phyloP scores from a whole-genome alignment of 1,140 invertebrate species.

The Armadillidium nasatum region DNA sequence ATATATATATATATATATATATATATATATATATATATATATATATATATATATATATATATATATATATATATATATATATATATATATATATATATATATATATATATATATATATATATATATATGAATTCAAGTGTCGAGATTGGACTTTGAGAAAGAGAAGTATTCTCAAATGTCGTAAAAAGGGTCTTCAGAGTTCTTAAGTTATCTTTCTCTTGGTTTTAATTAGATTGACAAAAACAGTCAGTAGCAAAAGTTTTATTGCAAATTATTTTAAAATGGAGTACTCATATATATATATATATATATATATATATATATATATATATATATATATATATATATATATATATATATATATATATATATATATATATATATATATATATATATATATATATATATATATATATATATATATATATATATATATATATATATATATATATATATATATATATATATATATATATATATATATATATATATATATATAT shows the following conservation, averaged over 20 bases:
- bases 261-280: neutral
- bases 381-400: neutral
- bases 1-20: too few species aligned
- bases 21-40: too few species aligned
- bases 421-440: neutral
- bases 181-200: neutral
- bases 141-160: neutral
- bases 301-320: neutral
- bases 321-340: neutral
- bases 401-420: neutral
- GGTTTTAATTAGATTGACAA: neutral
- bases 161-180: neutral
- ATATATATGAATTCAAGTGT: too few species aligned
- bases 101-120: too few species aligned
- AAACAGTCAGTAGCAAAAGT: neutral
- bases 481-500: conserved; percentile 6
- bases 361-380: neutral
- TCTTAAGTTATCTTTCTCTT: neutral
- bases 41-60: too few species aligned
- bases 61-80: too few species aligned
- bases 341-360: neutral
- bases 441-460: conserved; percentile 2
- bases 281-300: neutral
- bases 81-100: too few species aligned
- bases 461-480: conserved; percentile 15